These are phyloP conservation scores for Casuarius casuarius DNA, from an alignment of 2,113 vertebrate genomes.

Conservation along the genomic window DNA sequence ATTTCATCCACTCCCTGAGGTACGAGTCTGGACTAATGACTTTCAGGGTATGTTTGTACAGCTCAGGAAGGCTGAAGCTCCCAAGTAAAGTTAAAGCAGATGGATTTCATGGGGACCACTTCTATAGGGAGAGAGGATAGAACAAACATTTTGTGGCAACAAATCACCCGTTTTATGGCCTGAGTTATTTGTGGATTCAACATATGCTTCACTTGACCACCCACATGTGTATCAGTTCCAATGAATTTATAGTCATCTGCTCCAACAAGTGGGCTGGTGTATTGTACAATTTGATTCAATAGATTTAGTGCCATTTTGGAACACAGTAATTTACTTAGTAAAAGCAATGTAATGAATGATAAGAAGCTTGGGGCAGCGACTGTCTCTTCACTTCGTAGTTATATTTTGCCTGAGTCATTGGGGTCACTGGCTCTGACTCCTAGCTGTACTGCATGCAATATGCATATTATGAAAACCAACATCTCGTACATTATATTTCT, in stretches of 20 bases:
- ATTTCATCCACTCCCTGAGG: not conserved
- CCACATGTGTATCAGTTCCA: not conserved
- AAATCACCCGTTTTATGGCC: not conserved
- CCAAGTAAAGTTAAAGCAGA: not conserved
- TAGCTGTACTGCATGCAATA: not conserved
- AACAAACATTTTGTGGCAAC: not conserved
- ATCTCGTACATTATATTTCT: not conserved
- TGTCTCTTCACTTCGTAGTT: not conserved
- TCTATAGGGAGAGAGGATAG: not conserved
- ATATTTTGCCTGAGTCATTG: rapidly evolving
- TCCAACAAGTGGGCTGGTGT: not conserved
- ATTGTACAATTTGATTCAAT: not conserved
- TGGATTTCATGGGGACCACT: not conserved
- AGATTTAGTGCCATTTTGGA: not conserved
- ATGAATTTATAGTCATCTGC: not conserved
- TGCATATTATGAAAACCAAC: not conserved
- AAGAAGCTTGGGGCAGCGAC: not conserved
- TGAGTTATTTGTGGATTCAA: not conserved
- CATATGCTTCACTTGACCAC: not conserved
- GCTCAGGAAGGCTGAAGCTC: not conserved
- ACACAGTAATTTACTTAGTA: not conserved
- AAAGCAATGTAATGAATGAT: not conserved
- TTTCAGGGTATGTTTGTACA: not conserved
- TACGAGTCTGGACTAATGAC: not conserved
- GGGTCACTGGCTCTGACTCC: not conserved